These are phyloP conservation scores for Orestias chungarensis DNA, from an alignment of 2,797 vertebrate genomes.

Conservation along the genomic window DNA sequence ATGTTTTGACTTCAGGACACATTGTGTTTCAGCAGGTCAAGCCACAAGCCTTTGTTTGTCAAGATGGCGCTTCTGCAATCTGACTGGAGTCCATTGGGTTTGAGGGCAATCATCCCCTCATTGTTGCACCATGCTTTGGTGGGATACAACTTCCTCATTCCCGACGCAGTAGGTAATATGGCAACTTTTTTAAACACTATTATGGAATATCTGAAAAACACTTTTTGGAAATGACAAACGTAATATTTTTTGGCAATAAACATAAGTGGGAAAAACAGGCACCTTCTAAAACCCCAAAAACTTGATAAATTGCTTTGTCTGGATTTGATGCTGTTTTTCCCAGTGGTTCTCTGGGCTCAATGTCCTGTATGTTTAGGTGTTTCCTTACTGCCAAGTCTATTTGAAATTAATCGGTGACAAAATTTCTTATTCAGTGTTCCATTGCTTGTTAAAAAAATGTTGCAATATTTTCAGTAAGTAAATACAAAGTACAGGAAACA, in stretches of 20 bases:
- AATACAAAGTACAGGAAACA: background rate
- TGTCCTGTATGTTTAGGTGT: background rate
- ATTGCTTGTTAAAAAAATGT: background rate
- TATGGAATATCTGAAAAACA: background rate
- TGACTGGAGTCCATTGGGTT: constrained; percentile 86
- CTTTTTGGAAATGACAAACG: background rate
- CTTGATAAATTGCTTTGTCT: background rate
- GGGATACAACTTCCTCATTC: constrained; percentile 95
- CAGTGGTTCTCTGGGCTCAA: background rate
- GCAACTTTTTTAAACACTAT: constrained; percentile 34
- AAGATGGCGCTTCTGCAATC: constrained; percentile 84
- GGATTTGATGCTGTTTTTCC: background rate
- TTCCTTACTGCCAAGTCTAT: background rate
- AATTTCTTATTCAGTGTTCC: background rate
- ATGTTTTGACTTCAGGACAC: background rate
- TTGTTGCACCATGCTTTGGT: constrained; percentile 90
- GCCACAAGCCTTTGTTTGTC: constrained; percentile 85
- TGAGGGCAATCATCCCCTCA: constrained; percentile 89
- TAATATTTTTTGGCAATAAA: background rate
- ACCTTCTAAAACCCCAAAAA: constrained; percentile 17
- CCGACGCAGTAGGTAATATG: constrained; percentile 90
- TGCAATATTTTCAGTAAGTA: background rate
- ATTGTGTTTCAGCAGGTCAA: constrained; percentile 75
- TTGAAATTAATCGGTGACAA: background rate
- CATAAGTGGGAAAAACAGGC: constrained; percentile 39